Percentiles rank a stretch among this genome's conserved stretches.
phyloP scores from a whole-genome alignment of 37 sponge, comb jelly and placozoan species.

The Mnemiopsis leidyi region DNA sequence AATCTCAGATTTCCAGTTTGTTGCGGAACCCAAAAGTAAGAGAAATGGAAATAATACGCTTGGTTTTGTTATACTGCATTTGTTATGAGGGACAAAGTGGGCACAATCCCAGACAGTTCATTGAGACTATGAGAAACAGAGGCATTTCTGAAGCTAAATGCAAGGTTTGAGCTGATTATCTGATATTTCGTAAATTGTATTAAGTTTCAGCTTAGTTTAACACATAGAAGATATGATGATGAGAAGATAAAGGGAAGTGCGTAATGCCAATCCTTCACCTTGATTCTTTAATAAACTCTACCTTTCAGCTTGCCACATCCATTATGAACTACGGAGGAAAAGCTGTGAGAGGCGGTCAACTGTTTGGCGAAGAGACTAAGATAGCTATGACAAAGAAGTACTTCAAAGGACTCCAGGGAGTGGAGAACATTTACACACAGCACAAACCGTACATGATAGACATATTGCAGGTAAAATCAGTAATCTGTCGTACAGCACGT shows the following conservation, averaged over 20 bases:
- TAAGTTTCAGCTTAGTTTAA: no score
- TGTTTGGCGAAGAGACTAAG: constrained; percentile 78
- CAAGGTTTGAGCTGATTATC: constrained; percentile 67
- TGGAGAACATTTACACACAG: constrained; percentile 95
- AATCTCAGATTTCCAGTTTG: constrained; percentile 42
- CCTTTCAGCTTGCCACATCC: constrained; percentile 72
- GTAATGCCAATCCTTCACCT: no score
- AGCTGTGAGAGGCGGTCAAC: constrained; percentile 70
- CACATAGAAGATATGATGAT: no score
- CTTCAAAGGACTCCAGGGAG: constrained; percentile 85
- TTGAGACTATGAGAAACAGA: constrained; percentile 56
- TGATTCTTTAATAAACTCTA: no score
- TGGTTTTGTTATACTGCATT: constrained; percentile 77
- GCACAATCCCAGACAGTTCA: constrained; percentile 57
- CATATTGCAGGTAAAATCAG: constrained; percentile 25
- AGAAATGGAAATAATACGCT: constrained; percentile 74
- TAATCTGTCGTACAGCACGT: no score
- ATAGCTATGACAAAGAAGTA: constrained; percentile 75
- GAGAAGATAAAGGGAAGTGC: no score
- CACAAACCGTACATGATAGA: constrained; percentile 84
- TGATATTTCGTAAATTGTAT: no score
- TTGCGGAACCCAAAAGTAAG: constrained; percentile 69
- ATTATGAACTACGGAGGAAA: constrained; percentile 76
- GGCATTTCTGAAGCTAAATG: constrained; percentile 70
- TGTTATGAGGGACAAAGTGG: constrained; percentile 75